These are phyloP conservation scores for Sclerurus mexicanus DNA, from an alignment of 2,113 vertebrate genomes.

Conservation along the genomic window DNA sequence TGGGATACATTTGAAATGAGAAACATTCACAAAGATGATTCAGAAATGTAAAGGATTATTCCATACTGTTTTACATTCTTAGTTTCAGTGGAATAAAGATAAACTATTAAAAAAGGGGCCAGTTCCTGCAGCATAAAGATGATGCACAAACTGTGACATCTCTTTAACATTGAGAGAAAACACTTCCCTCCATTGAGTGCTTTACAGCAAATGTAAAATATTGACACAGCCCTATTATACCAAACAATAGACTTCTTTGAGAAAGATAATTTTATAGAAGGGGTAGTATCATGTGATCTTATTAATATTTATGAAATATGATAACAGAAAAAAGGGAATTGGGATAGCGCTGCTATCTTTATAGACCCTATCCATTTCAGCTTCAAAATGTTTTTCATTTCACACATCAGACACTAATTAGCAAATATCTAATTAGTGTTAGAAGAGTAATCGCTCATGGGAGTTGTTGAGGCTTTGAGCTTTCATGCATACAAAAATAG, in stretches of 20 bases:
- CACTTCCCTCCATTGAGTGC: constrained; percentile 73
- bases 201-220: constrained; percentile 82
- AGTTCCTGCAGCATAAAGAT: constrained; percentile 67
- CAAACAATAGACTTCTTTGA: constrained; percentile 78
- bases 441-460: constrained; percentile 92
- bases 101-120: constrained; percentile 52
- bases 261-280: constrained; percentile 77
- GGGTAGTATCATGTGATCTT: constrained; percentile 79
- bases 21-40: constrained; percentile 37
- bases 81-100: constrained; percentile 40
- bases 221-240: constrained; percentile 80
- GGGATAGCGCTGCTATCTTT: constrained; percentile 80
- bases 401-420: constrained; percentile 94
- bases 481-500: constrained; percentile 80
- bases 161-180: constrained; percentile 73
- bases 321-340: constrained; percentile 79
- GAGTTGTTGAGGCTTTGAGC: constrained; percentile 83
- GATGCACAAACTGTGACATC: constrained; percentile 78
- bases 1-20: constrained; percentile 51
- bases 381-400: constrained; percentile 91
- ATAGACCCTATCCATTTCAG: constrained; percentile 82
- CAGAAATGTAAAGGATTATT: constrained; percentile 47
- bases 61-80: constrained; percentile 50
- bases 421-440: constrained; percentile 96
- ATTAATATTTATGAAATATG: constrained; percentile 89